Conservation (phyloP, 2,113 vertebrate species). For the Felis catus region F.catus_Fca126_mat1.0 CM031412.1:202870501-202871000, state of each 20-base stretch:
- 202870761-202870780: background rate
- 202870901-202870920: background rate
- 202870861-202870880: background rate
- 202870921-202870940: background rate
- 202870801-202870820: background rate
- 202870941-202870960: background rate
- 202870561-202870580: background rate
- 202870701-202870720: background rate
- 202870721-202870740: background rate
- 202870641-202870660: background rate
- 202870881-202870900: background rate
- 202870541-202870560: background rate
- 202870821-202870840: background rate
- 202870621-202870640: background rate
- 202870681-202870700: background rate
- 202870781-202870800: background rate
- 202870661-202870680: background rate
- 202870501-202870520: background rate
- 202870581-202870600: background rate
- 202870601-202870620: background rate
- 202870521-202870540: background rate
- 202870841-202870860: background rate
- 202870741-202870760: background rate
- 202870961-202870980: slow-evolving; percentile 11
- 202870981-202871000: background rate